Base-by-base conservation (phyloP, 2,888 invertebrate genomes). In the Seira musarum region DNA sequence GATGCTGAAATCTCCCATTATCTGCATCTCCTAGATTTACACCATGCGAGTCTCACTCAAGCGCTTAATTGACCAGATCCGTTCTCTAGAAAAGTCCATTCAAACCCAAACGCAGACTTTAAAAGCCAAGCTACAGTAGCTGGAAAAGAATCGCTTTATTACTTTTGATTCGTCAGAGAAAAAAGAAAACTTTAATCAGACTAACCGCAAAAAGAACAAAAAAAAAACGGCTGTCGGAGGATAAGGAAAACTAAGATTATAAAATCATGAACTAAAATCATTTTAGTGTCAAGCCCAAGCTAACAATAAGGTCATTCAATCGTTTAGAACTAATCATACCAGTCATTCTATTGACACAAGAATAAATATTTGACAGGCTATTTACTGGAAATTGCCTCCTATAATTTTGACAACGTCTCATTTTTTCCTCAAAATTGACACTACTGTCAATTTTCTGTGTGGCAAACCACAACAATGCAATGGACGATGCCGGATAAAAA, bases 51-150 rank as follows among this genome's bases (percentile, higher is more conserved):
- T 19, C 78, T 46, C 70, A 57, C 53, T 65, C 78, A 78, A 53
- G 67, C 67, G 61, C 71, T 78, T 78, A 78, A 78, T 78, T 78
- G 78, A 67, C 64, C 71, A 78, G 66, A 78, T 78, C 78, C 78
- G 78, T 78, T 78, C 71, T 78, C 60, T 57, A n/a, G 15, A 49
- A 3, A 49, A 49, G 65, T 70, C 57, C 30, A 67, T 57, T 65
- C 40, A 49, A 53, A 2, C 17, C 49, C 30, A 2, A 30, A 30
- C 8, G 2, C 30, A 30, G 2, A 2, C 30, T 30, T 19, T 60
- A 61, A 61, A 25, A 40, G 49, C 35, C 30, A 22, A 49, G 53
- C 2, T 46, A 24, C 61, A 35, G 6, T 60, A 15, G 21, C 49
- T n/a, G 3, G 53, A 49, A n/a, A 49, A 13, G 49, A 3, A 49